Evolutionary conservation across 2,888 invertebrate genomes (phyloP).

Genomic region (Melieria crassipennis): DNA sequence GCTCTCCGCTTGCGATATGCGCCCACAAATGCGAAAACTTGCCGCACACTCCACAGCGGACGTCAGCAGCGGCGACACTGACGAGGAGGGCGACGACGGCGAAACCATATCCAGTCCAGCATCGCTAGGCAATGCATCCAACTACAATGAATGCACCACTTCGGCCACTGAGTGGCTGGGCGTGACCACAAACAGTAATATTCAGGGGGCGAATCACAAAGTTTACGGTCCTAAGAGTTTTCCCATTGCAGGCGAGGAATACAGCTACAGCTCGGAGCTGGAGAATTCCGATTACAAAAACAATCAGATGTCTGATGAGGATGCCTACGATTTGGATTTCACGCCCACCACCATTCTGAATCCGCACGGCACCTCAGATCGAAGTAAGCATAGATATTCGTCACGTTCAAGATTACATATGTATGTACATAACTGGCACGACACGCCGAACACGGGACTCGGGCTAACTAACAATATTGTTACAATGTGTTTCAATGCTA

Average conservation of each 20-base stretch:
- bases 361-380: conserved; percentile 78
- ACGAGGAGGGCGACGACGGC: conserved; percentile 69
- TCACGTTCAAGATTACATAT: no score
- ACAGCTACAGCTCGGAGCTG: conserved; percentile 83
- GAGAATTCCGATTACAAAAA: conserved; percentile 73
- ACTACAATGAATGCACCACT: conserved; percentile 70
- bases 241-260: conserved; percentile 56
- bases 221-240: conserved; percentile 3
- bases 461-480: background rate
- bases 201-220: background rate
- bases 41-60: conserved; percentile 33
- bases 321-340: conserved; percentile 71
- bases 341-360: conserved; percentile 80
- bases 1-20: conserved; percentile 18
- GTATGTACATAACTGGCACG: no score
- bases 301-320: conserved; percentile 67
- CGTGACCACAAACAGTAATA: conserved; percentile 84
- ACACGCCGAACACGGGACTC: no score
- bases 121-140: conserved; percentile 56
- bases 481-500: background rate
- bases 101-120: conserved; percentile 73
- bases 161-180: conserved; percentile 87
- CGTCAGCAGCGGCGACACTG: conserved; percentile 60
- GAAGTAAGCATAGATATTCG: conserved; percentile 68
- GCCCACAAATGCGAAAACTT: conserved; percentile 12